Percentiles rank a stretch among this genome's conserved stretches.
These are phyloP conservation scores for Smutsia temminckii DNA, from an alignment of 2,797 vertebrate species.

Conservation along the genomic window DNA sequence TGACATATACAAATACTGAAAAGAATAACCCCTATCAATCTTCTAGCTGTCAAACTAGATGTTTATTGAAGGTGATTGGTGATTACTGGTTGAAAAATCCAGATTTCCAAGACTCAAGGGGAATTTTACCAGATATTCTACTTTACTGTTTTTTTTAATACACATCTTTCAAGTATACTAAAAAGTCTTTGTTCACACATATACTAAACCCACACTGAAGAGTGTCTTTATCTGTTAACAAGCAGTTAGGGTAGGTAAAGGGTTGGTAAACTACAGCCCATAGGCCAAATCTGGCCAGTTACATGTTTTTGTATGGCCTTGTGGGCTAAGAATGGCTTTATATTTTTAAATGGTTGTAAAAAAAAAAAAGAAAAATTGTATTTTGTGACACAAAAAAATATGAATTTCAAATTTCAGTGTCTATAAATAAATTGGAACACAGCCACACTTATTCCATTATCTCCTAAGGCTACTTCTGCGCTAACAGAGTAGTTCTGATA, in stretches of 20 bases:
- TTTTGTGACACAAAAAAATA: conserved; percentile 19
- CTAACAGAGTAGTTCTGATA: not conserved
- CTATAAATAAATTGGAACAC: not conserved
- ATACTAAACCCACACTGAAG: not conserved
- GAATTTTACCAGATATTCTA: conserved; percentile 4
- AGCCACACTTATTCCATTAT: not conserved
- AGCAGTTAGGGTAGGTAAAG: not conserved
- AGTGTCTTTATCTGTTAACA: not conserved
- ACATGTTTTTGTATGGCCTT: not conserved
- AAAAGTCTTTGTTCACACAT: not conserved
- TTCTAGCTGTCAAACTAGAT: not conserved
- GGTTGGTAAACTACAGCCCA: not conserved
- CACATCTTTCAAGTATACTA: not conserved
- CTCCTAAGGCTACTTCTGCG: not conserved
- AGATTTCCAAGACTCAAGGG: not conserved
- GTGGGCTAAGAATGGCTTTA: not conserved
- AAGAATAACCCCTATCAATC: not conserved
- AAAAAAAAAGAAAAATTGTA: not conserved
- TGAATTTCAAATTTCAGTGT: not conserved
- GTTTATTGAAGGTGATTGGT: not conserved
- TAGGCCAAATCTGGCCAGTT: not conserved
- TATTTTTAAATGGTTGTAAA: not conserved
- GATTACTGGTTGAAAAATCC: not conserved
- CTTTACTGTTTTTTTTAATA: not conserved
- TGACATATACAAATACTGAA: conserved; percentile 51